Conservation (phyloP, 2,113 vertebrate genomes). For the Leptocoma aspasia region DNA sequence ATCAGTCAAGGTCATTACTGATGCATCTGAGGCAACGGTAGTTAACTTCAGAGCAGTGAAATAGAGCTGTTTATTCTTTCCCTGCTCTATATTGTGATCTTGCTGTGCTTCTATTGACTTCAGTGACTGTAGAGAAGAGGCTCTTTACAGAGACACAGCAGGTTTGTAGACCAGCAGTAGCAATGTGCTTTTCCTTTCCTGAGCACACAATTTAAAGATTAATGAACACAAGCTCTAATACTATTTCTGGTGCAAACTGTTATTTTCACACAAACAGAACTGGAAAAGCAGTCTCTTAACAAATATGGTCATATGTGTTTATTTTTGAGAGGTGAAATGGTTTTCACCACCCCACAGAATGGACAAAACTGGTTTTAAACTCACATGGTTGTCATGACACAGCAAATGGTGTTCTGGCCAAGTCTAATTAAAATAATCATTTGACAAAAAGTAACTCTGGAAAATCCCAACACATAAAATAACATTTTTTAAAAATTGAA, state of each 20-base stretch:
- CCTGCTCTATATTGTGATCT: neutral
- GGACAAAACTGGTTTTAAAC: neutral
- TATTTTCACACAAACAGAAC: neutral
- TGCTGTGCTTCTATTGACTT: neutral
- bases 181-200: fast-evolving
- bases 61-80: neutral
- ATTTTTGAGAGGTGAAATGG: neutral
- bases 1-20: neutral
- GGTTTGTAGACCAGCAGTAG: neutral
- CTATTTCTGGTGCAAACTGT: neutral
- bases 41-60: neutral
- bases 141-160: neutral
- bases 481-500: neutral
- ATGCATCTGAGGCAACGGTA: neutral
- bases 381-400: fast-evolving
- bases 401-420: neutral
- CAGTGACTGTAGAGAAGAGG: neutral
- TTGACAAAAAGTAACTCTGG: neutral
- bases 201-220: neutral
- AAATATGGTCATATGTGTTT: neutral
- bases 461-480: neutral
- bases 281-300: neutral
- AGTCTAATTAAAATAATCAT: neutral
- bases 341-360: neutral
- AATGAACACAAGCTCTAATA: neutral